Conservation (phyloP, 2,888 invertebrate genomes). For the Ophioninae sp. region DNA sequence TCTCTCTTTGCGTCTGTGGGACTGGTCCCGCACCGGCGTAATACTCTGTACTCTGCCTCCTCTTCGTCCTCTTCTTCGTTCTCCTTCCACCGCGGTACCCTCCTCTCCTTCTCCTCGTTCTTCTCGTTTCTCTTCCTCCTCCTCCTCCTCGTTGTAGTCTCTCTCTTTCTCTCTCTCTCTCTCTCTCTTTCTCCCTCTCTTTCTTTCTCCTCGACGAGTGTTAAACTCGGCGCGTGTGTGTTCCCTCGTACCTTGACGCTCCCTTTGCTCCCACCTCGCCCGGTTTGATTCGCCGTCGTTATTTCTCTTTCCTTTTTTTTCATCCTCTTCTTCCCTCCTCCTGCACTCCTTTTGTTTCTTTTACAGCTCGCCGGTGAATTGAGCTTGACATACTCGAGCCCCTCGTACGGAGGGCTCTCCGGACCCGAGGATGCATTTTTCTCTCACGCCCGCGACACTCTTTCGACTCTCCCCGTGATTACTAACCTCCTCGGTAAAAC, state of each 20-base stretch:
- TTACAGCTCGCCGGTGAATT: neutral
- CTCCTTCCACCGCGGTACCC: slow-evolving; percentile 30
- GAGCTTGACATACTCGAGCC: neutral
- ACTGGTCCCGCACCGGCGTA: slow-evolving; percentile 53
- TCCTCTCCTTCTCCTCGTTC: slow-evolving; percentile 31
- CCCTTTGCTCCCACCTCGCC: slow-evolving; percentile 2
- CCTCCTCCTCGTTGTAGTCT: slow-evolving; percentile 2
- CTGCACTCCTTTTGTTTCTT: neutral
- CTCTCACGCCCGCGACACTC: slow-evolving; percentile 13
- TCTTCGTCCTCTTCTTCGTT: slow-evolving; percentile 59
- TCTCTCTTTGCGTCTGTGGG: slow-evolving; percentile 42
- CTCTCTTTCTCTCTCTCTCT: neutral
- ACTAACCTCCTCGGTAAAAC: too few species aligned
- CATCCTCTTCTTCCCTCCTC: slow-evolving; percentile 11
- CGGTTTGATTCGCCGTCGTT: slow-evolving; percentile 1
- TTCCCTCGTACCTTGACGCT: slow-evolving; percentile 13
- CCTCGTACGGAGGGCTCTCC: neutral
- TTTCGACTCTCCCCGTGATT: neutral
- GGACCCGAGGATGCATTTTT: slow-evolving; percentile 7
- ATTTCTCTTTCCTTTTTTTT: neutral
- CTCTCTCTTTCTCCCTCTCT: slow-evolving; percentile 42
- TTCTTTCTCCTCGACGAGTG: slow-evolving; percentile 13
- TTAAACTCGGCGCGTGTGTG: slow-evolving; percentile 41
- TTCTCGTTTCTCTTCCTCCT: slow-evolving; percentile 32
- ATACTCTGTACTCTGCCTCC: slow-evolving; percentile 44